Conservation (phyloP, 2,113 vertebrate species). For the Laticauda laticaudata region DNA sequence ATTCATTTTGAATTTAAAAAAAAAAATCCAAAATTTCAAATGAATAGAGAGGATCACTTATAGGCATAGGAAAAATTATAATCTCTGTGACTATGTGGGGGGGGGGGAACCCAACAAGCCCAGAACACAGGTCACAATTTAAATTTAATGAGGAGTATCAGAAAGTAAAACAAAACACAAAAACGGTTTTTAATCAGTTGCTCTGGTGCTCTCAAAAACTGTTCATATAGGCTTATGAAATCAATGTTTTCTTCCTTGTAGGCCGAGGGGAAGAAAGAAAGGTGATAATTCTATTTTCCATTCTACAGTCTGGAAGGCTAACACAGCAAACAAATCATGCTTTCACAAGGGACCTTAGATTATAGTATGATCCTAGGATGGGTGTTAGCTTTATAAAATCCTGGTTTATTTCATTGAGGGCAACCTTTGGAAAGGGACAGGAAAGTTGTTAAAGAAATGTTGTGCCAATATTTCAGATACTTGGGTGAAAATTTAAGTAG, state of each 20-base stretch:
- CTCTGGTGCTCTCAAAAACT: neutral
- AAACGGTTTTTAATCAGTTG: neutral
- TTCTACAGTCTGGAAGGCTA: neutral
- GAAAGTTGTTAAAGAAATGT: neutral
- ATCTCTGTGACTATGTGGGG: neutral
- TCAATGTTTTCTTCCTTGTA: neutral
- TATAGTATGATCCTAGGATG: neutral
- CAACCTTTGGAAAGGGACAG: neutral
- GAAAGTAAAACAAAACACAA: neutral
- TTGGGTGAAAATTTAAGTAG: neutral
- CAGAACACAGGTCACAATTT: neutral
- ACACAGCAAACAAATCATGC: neutral
- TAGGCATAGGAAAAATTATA: neutral
- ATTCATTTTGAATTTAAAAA: neutral
- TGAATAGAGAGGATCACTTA: neutral
- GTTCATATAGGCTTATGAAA: neutral
- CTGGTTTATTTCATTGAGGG: neutral
- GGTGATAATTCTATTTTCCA: neutral
- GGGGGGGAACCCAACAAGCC: too few species aligned
- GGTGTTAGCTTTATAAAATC: neutral
- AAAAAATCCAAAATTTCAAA: neutral
- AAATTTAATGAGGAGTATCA: neutral
- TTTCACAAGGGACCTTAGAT: neutral
- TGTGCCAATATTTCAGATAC: neutral
- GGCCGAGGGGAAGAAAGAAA: neutral